Percentiles rank a stretch among this genome's conserved stretches.
phyloP scores from a whole-genome alignment of 2,888 invertebrate genomes.

The Dynastes grantii region DNA sequence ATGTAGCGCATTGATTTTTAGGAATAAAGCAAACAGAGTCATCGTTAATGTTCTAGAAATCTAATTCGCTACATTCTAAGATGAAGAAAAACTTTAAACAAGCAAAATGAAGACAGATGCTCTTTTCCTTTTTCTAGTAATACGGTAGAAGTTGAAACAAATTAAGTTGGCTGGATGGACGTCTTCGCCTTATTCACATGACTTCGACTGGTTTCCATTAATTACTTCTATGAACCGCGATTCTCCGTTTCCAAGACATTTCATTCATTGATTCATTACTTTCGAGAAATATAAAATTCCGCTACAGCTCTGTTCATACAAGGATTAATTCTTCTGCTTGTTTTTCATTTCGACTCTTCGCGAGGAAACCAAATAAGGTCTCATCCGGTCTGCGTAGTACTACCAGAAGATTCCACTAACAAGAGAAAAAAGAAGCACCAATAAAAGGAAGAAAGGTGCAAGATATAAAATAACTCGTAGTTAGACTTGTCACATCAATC shows the following conservation, averaged over 20 bases:
- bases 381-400: slow-evolving; percentile 28
- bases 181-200: no score
- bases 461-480: not conserved
- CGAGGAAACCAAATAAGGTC: slow-evolving; percentile 32
- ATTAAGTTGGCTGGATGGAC: no score
- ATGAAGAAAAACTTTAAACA: no score
- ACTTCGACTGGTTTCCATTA: slow-evolving; percentile 29
- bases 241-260: slow-evolving; percentile 44
- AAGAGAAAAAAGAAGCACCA: not conserved
- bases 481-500: not conserved
- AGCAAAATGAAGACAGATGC: no score
- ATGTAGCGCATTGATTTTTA: not conserved
- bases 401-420: slow-evolving; percentile 21
- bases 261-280: slow-evolving; percentile 47
- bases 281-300: slow-evolving; percentile 45
- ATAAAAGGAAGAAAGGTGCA: not conserved
- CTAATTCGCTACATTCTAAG: no score
- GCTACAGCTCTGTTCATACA: slow-evolving; percentile 16
- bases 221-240: slow-evolving; percentile 34
- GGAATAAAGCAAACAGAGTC: not conserved
- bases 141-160: no score
- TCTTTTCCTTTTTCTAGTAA: no score
- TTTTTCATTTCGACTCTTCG: slow-evolving; percentile 17
- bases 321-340: slow-evolving; percentile 19
- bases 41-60: no score